Evolutionary conservation across 1,140 invertebrate genomes (phyloP), one percentile per base, ranked within the genome.

Genomic region (Oppia nitens): DNA sequence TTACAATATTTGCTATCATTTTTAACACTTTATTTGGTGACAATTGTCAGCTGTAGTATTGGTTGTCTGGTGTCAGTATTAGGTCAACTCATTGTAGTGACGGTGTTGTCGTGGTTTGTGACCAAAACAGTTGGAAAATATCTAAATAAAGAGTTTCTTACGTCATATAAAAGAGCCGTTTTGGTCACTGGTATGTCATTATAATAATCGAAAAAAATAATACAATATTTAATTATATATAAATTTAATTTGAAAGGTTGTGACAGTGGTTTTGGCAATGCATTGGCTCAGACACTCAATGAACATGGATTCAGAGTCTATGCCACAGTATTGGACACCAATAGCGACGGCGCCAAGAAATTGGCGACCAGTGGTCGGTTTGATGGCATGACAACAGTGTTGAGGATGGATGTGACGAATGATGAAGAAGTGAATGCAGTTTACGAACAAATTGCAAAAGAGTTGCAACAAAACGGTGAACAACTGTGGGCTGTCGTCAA

Each of bases 351-450:
- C 0, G 72, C 74, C 0, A 47, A 59, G 27, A 56, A 64, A 4
- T 66, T 77, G 47, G 12, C n/a, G 11, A 50, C 49, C 4, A 66
- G 67, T 21, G 62, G 66, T 53, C 52, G 63, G 2, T 64, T 64
- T 24, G 67, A 70, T 2, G 48, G 64, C 65, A 60, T 67, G 3
- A 54, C 74, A 9, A 65, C 68, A 21, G 69, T 81, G 1, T 66
- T 77, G 20, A 69, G 74, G 3, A 65, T 89, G 27, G 84, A 90
- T 69, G 74, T 89, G 2, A 82, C 80, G 0, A 74, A 79, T n/a
- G 65, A 66, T 0, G 68, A 73, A 0, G 82, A 79, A 58, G 73
- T 87, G 1, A 47, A 68, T 1, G 61, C 68, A 1, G 57, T 59
- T 20, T 50, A 57, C 20, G 32, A 40, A 40, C 6, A 40, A 40